These are phyloP conservation scores for Thyatira batis DNA, from an alignment of 2,888 invertebrate genomes.

Conservation along the genomic window DNA sequence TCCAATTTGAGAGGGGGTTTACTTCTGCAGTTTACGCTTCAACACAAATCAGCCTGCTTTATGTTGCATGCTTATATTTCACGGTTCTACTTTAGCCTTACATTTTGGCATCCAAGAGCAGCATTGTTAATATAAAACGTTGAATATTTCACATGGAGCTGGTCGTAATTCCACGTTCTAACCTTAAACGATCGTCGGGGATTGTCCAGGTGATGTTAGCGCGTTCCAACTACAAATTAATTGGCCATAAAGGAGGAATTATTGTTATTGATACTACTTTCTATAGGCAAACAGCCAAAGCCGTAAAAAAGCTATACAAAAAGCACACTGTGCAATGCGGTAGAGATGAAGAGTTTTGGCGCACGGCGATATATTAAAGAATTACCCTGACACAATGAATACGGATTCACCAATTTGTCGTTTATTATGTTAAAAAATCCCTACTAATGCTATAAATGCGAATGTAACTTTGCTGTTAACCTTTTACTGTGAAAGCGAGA, in stretches of 20 bases:
- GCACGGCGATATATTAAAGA: too few relatives aligned
- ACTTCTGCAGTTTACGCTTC: too few relatives aligned
- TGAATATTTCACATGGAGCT: conserved; percentile 18
- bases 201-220: conserved; percentile 38
- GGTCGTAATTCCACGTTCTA: conserved; percentile 22
- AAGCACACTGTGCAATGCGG: conserved; percentile 33
- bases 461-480: too few relatives aligned
- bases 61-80: too few relatives aligned
- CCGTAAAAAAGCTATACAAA: conserved; percentile 18
- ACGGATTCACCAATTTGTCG: too few relatives aligned
- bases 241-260: conserved; percentile 60
- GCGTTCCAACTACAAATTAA: conserved; percentile 57
- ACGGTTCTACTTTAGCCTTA: conserved; percentile 21
- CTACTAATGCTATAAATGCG: too few relatives aligned
- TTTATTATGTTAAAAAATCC: too few relatives aligned
- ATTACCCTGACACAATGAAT: too few relatives aligned
- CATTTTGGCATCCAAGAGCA: not conserved
- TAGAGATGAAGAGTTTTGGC: not conserved
- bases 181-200: conserved; percentile 30
- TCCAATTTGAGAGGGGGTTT: too few relatives aligned
- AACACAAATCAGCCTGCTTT: too few relatives aligned
- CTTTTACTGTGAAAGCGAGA: too few relatives aligned
- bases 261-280: conserved; percentile 49
- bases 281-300: conserved; percentile 27
- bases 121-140: not conserved